Conservation (phyloP, 2,113 vertebrate species). For the Syrrhaptes paradoxus region DNA sequence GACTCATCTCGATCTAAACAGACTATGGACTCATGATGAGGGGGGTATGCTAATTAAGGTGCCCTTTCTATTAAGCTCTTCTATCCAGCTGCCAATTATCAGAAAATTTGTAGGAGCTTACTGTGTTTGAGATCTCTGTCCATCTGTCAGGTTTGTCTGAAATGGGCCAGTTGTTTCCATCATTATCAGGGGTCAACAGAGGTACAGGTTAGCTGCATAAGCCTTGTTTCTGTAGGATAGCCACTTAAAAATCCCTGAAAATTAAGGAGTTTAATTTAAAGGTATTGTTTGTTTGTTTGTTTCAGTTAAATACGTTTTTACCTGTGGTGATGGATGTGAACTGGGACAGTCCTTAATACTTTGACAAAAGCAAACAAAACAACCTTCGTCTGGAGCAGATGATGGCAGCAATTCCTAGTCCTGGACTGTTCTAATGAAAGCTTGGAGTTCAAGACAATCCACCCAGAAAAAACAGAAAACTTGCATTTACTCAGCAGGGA, state of each 20-base stretch:
- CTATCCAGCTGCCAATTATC: neutral
- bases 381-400: neutral
- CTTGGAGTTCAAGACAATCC: neutral
- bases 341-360: neutral
- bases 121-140: neutral
- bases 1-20: fast-evolving
- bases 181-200: neutral
- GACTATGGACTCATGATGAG: neutral
- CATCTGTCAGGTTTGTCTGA: neutral
- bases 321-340: neutral
- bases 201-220: neutral
- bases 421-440: neutral
- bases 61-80: neutral
- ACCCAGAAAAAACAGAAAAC: neutral
- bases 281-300: neutral
- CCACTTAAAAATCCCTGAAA: neutral
- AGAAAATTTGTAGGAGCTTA: neutral
- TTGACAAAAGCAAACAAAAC: neutral
- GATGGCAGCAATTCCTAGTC: neutral
- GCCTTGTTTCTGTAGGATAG: neutral
- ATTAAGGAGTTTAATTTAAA: neutral
- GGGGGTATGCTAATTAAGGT: neutral
- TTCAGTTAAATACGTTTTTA: neutral
- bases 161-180: neutral
- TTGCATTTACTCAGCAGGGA: neutral